Base-by-base conservation (phyloP, 2,113 vertebrate species). In the Hystrix brachyura region DNA sequence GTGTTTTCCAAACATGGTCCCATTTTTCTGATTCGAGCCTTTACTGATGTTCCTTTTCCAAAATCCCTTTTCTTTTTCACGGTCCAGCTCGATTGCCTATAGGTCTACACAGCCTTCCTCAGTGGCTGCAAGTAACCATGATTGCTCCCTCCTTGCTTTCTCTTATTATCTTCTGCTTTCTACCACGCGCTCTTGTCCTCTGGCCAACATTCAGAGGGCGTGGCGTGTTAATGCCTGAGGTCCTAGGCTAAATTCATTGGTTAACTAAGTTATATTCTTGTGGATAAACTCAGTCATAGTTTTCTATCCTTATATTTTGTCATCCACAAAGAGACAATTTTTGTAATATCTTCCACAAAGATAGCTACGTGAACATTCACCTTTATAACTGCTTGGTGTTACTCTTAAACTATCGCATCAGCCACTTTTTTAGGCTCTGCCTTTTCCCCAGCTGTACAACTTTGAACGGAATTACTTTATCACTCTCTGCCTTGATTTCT, bases 201-300 rank as follows among this genome's bases (percentile, higher is more conserved):
- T 81, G n/a, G n/a, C 64, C 8, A 55, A 32, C 62, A 55, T 84
- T 87, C 15, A 82, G 69, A 91, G n/a, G 62, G 78, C 62, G 57
- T 84, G 51, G 65, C 57, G 67, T 84, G 76, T 57, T 94, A 60
- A 85, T 88, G n/a, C 64, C 76, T 59, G 14, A n/a, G 72, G 43
- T 64, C 79, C 55, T 65, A 67, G 34, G 60, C 72, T 79, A 72
- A 80, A 59, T 69, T 62, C n/a, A 69, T 1, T 67, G 43, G 48
- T 94, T 57, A 81, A 60, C 34, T 79, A 43, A 92, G 53, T 64
- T 11, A 87, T 69, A 32, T 84, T 86, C 17, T 96, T 97, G 74
- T 62, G 32, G 87, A 48, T 84, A 91, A 95, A 80, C 23, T 69
- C 21, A 92, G 90, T 83, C 38, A 64, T 78, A 67, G 86, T 95